Evolutionary conservation across 2,797 vertebrate genomes (phyloP), one percentile per base, ranked within the genome.

Genomic region (Sebastes steindachneri): DNA sequence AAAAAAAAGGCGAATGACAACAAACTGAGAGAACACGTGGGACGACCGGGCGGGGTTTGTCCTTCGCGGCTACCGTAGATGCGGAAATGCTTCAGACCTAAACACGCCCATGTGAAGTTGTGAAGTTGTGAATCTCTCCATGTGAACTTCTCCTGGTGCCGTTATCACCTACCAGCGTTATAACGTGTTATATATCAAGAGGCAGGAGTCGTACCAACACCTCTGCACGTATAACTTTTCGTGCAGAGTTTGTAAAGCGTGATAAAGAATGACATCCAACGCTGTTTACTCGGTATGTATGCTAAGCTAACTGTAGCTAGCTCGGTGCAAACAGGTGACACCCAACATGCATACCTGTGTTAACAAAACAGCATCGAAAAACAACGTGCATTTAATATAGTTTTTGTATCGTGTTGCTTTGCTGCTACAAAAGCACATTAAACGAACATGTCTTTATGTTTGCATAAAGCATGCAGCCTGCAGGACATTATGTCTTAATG

Each of bases 281-380:
- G 68, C 82, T 7, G 71, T 90, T 65, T 95, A 94, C 66, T 81
- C 88, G 95, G 96, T 96, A 90, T 15, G 95, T 92, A 66, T 59
- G 71, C 68, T 78, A 80, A 75, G 87, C 89, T 91, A 87, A 74
- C 59, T 31, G 15, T 37, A 15, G 26, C 63, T 71, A 65, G 63
- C 75, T 53, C 5, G 35, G 85, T 75, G 77, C 71, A 79, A 66
- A 71, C 33, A 15, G 29, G 54, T 77, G 31, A 17, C 3, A 10
- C 4, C 0, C 0, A 2, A 10, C 4, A 28, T 45, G 17, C 2
- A n/a, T n/a, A 1, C 37, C 0, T 0, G 15, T 45, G 41, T 45
- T 2, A 9, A 8, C 15, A 11, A 28, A 25, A 45, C 25, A 26
- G 37, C 23, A 15, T 41, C 3, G 21, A 41, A 5, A 15, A 23